phyloP scores from a whole-genome alignment of 2,113 vertebrate genomes.

The Nycticebus coucang region DNA sequence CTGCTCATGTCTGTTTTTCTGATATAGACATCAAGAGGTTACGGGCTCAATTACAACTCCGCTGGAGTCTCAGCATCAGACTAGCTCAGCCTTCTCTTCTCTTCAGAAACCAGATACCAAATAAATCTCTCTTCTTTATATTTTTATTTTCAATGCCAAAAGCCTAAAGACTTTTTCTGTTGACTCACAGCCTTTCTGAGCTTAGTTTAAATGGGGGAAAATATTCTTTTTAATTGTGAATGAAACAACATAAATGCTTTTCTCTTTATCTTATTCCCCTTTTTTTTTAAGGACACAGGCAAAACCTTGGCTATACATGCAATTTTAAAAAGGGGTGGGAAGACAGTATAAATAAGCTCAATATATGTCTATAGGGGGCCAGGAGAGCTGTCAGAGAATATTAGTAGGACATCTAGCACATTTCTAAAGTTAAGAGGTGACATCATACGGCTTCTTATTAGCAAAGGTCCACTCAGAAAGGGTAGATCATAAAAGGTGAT shows the following conservation, averaged over 20 bases:
- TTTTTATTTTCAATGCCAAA: conserved; percentile 63
- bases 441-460: conserved; percentile 40
- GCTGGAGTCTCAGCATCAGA: conserved; percentile 79
- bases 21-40: conserved; percentile 88
- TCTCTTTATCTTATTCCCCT: background rate
- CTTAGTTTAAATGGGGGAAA: background rate
- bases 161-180: background rate
- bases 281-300: conserved; percentile 2
- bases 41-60: conserved; percentile 85
- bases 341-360: background rate
- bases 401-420: conserved; percentile 74
- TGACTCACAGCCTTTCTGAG: background rate
- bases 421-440: conserved; percentile 79
- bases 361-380: background rate
- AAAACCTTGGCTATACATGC: conserved; percentile 45
- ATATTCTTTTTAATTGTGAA: background rate
- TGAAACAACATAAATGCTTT: background rate
- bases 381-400: conserved; percentile 62
- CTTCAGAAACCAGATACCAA: conserved; percentile 76
- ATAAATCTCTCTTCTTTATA: conserved; percentile 73
- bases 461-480: conserved; percentile 49
- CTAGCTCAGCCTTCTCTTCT: conserved; percentile 79
- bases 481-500: conserved; percentile 25
- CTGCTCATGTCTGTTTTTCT: conserved; percentile 81
- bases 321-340: conserved; percentile 46